Evolutionary conservation across 2,797 vertebrate species (phyloP), one percentile per base, ranked within the genome.

Genomic region (Coregonus ussuriensis): DNA sequence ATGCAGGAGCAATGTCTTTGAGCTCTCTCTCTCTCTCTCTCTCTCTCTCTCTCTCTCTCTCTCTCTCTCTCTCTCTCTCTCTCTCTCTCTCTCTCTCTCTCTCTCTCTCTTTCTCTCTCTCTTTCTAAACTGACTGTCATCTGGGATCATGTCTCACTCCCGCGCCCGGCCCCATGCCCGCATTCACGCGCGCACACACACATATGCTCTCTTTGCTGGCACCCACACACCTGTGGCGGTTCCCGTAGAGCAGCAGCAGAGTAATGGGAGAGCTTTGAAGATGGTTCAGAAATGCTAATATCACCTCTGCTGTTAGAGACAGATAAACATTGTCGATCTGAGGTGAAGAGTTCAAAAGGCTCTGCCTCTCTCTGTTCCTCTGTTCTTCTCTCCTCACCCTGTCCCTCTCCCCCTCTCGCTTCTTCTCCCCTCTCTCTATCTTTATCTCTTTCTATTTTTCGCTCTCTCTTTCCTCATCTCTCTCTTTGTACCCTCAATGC

Each of bases 281-380:
- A 62, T 0, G 29, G 6, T 71, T 75, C 71, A 52, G 72, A 33
- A 21, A 71, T 82, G 80, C 65, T 77, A 77, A 79, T 74, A 6
- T 56, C 6, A 13, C 35, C 56, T 77, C 65, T 68, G 65, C 67
- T 37, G 53, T 35, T 4, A 33, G 54, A 66, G 31, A 74, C 35
- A 53, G 66, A 56, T 72, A 70, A 72, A 82, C 71, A 76, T 67
- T 6, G 14, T 16, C 15, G 6, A 6, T 35, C 66, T 67, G 66
- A 67, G 31, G 66, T 35, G 14, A 67, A 67, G 16, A 16, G 66
- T 67, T 67, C 15, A 16, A 33, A 18, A 37, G 66, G 66, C 29
- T 67, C 18, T 71, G 14, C 14, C 25, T 33, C 29, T 33, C 35
- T 14, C 15, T 13, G 18, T 31, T 29, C 29, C 51, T 29, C 21